These are phyloP conservation scores for Thamnaconus septentrionalis DNA, from an alignment of 2,113 vertebrate species.

Conservation along the genomic window DNA sequence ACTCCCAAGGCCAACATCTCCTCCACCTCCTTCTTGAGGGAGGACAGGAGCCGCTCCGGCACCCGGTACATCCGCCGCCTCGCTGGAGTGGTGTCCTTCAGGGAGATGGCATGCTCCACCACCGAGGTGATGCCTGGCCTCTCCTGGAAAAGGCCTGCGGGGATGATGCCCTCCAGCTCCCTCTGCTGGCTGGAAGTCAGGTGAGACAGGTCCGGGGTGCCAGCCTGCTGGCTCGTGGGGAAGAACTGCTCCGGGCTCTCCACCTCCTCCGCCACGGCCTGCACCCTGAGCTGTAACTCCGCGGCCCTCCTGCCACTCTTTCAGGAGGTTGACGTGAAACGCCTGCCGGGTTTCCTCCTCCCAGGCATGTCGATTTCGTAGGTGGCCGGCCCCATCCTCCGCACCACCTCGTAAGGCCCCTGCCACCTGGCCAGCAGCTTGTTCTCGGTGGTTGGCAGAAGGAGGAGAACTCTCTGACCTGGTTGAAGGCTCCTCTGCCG, in stretches of 20 bases:
- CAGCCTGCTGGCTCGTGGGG: too few relatives aligned
- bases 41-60: background rate
- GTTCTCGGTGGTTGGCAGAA: background rate
- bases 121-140: background rate
- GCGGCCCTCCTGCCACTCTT: too few relatives aligned
- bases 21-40: background rate
- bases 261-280: background rate
- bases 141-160: background rate
- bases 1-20: background rate
- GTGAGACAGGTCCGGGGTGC: background rate
- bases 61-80: background rate
- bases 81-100: background rate
- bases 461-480: slow-evolving; percentile 8
- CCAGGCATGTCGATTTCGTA: too few relatives aligned
- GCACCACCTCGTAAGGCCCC: too few relatives aligned
- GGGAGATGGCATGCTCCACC: background rate
- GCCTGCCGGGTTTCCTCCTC: too few relatives aligned
- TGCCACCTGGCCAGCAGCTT: too few relatives aligned
- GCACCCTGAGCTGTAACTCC: background rate
- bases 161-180: too few relatives aligned
- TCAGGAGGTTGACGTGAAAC: too few relatives aligned
- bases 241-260: too few relatives aligned
- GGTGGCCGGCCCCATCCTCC: too few relatives aligned
- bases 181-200: background rate
- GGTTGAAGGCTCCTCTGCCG: too few relatives aligned